Percentiles rank a stretch among this genome's conserved stretches.
Conservation (phyloP, 2,113 vertebrate species). For the Pycnonotus jocosus region DNA sequence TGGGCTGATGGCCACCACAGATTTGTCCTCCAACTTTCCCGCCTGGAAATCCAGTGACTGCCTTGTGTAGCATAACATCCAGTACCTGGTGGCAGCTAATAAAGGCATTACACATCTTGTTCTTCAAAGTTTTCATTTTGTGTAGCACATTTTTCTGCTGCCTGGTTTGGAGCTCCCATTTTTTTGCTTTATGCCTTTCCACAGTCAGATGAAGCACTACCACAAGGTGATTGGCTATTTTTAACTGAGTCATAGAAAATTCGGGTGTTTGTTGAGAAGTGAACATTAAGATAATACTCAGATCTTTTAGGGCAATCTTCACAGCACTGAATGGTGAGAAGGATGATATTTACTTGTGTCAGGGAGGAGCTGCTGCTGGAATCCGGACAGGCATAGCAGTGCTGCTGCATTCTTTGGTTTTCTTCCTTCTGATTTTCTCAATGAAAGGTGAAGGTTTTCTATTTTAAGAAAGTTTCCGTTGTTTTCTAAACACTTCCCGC, state of each 20-base stretch:
- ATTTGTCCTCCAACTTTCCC: neutral
- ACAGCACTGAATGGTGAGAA: neutral
- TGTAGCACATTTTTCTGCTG: neutral
- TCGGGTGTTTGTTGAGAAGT: neutral
- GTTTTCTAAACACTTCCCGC: neutral
- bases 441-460: neutral
- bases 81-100: neutral
- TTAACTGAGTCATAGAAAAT: neutral
- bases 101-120: neutral
- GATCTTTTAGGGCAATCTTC: neutral
- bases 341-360: neutral
- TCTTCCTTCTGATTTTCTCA: neutral
- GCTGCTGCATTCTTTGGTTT: neutral
- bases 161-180: neutral
- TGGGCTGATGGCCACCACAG: neutral
- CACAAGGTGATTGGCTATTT: neutral
- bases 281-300: neutral
- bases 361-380: neutral
- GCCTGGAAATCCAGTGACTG: rapidly evolving
- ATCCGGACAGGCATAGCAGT: neutral
- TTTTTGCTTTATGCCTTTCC: neutral
- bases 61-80: neutral
- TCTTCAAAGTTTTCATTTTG: neutral
- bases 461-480: neutral
- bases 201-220: neutral